A percentile compares a stretch with the other conserved stretches of the same genome.
These are phyloP conservation scores for Allacma fusca DNA, from an alignment of 2,888 invertebrate species.

Conservation along the genomic window DNA sequence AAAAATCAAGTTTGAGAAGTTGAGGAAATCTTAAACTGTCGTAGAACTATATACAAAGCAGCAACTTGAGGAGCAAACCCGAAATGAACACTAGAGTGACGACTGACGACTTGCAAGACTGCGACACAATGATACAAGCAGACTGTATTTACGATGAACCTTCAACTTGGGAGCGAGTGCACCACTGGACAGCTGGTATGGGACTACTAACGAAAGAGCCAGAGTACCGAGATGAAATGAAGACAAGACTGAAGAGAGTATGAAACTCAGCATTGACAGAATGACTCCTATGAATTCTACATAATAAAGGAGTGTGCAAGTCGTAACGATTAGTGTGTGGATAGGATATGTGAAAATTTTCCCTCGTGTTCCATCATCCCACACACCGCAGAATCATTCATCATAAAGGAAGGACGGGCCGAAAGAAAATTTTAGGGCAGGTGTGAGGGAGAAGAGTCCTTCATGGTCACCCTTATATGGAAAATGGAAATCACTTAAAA, in stretches of 20 bases:
- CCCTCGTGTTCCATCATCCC: constrained; percentile 20
- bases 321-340: background rate
- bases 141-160: background rate
- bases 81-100: no score
- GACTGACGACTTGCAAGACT: background rate
- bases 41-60: no score
- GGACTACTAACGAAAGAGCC: background rate
- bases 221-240: constrained; percentile 4
- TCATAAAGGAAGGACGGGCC: constrained; percentile 32
- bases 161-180: constrained; percentile 17
- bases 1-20: background rate
- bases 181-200: constrained; percentile 21
- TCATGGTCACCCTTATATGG: constrained; percentile 35
- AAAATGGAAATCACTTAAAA: constrained; percentile 40
- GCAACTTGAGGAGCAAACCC: no score
- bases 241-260: constrained; percentile 14
- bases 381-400: constrained; percentile 32
- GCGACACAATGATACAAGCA: background rate
- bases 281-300: no score
- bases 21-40: background rate
- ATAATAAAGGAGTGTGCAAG: no score
- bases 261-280: background rate
- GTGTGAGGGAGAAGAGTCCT: constrained; percentile 40
- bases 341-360: background rate
- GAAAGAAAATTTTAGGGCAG: constrained; percentile 34